Evolutionary conservation across 2,888 invertebrate genomes (phyloP), one percentile per base, ranked within the genome.

Genomic region (Eilema depressum): DNA sequence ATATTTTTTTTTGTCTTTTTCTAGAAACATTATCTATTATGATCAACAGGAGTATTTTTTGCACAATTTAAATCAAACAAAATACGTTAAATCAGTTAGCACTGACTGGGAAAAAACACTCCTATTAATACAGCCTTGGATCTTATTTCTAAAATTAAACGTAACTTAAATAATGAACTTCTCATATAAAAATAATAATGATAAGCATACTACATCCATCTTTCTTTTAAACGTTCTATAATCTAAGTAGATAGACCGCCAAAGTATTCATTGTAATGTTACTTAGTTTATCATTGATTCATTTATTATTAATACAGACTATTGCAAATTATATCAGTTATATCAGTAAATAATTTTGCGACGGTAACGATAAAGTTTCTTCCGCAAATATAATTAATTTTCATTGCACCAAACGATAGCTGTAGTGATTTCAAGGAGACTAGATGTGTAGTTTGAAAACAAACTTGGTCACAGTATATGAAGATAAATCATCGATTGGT

Each of bases 41-140:
- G 82, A 86, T 78, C 91, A 89, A 86, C 83, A 83, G 89, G 92
- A 93, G 92, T 87, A 91, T 93, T 91, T 90, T 89, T 92, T 89
- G 88, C 90, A 88, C 88, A 88, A 88, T 85, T 85, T 77, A 78
- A 80, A 90, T 86, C 83, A 84, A 89, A 89, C 87, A 86, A 86
- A 89, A 86, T 74, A 84, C 79, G 80, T 84, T 81, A 68, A 82
- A 85, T 83, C 83, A 87, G 85, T 82, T 86, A 85, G 79, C 78
- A 82, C 85, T 85, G 75, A 86, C 87, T 88, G 86, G 84, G 86
- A 82, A 88, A 91, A 91, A 93, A 94, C 89, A 93, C 93, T 92
- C 93, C 93, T 88, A 87, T 85, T 93, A 94, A 94, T 95, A 95
- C 95, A 95, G 95, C 95, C 95, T 94, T 95, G 94, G 92, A 93